Percentiles rank a stretch among this genome's conserved stretches.
Evolutionary conservation across 2,888 invertebrate species (phyloP).

Genomic region (Ectemnius continuus): DNA sequence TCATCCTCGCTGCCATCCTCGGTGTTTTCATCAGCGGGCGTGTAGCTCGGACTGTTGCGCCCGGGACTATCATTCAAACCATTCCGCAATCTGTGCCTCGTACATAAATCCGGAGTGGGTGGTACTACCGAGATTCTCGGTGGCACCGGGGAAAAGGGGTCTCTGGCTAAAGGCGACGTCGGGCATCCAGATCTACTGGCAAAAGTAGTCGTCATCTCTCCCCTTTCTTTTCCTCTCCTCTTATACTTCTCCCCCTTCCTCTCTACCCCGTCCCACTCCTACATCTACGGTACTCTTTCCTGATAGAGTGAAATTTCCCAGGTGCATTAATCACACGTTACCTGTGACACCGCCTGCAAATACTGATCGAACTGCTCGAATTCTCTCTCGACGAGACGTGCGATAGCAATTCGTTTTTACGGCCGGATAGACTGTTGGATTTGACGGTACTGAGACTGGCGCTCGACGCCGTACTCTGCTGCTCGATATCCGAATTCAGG

Average conservation of each 20-base stretch:
- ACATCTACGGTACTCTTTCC: background rate
- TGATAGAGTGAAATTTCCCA: too few relatives aligned
- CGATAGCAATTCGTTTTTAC: constrained; percentile 63
- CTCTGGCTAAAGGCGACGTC: constrained; percentile 70
- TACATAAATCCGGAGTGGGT: constrained; percentile 84
- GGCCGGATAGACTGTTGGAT: constrained; percentile 67
- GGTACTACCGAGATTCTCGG: constrained; percentile 88
- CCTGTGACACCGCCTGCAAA: constrained; percentile 76
- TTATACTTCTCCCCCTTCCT: too few relatives aligned
- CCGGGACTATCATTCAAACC: constrained; percentile 72
- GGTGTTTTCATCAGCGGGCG: constrained; percentile 73
- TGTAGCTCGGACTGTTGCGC: constrained; percentile 71
- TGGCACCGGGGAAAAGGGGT: constrained; percentile 79
- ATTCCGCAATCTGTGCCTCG: constrained; percentile 68
- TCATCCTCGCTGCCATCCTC: constrained; percentile 77
- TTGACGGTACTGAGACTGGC: constrained; percentile 75
- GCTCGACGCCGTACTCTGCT: constrained; percentile 74
- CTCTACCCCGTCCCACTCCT: background rate
- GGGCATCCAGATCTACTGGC: constrained; percentile 74
- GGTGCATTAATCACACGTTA: constrained; percentile 40
- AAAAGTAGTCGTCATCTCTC: background rate
- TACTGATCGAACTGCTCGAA: constrained; percentile 70
- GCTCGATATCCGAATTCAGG: constrained; percentile 72
- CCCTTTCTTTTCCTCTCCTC: background rate
- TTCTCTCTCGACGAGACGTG: constrained; percentile 64